Base-by-base conservation (phyloP, 2,888 invertebrate genomes). In the Junonia oenone region DNA sequence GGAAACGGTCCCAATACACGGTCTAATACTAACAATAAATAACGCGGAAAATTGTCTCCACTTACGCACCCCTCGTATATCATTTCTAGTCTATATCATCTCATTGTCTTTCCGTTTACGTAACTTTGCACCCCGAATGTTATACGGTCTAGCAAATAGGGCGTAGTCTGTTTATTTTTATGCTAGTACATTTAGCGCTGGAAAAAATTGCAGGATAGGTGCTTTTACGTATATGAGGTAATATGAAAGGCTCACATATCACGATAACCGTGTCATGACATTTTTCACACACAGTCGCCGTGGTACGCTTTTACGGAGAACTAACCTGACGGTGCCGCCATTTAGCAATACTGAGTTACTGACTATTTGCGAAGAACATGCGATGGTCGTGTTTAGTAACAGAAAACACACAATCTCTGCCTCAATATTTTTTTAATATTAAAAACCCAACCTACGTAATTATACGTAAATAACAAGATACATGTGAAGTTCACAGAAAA, bases 11-110 rank as follows among this genome's bases (percentile, higher is more conserved):
- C 70, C 73, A 62, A 71, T 75, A 76, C 72, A 69, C 68, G 65
- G 66, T 64, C 68, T 64, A 68, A 72, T 74, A 71, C 67, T 71
- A 67, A 81, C 71, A 68, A 81, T 85, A 82, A 84, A 83, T 83
- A 78, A 78, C 69, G 63, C 71, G 67, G 74, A 71, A 79, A 74
- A 78, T 78, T 75, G 76, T 77, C 75, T 75, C 67, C 71, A 69
- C 73, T 73, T 73, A 75, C 71, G 73, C 68, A 69, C 63, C 66
- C 62, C 63, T 71, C 60, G 77, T 81, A 74, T 76, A 74, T 80
- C 75, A 77, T 75, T 67, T 72, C 72, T 74, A 73, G 75, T 77
- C 56, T 75, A 77, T 78, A 76, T 76, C 68, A 71, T 72, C 73
- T 66, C 68, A 63, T 62, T 76, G 76, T 79, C 76, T 74, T 70